phyloP scores from a whole-genome alignment of 2,888 invertebrate species.

The Perizoma flavofasciatum region DNA sequence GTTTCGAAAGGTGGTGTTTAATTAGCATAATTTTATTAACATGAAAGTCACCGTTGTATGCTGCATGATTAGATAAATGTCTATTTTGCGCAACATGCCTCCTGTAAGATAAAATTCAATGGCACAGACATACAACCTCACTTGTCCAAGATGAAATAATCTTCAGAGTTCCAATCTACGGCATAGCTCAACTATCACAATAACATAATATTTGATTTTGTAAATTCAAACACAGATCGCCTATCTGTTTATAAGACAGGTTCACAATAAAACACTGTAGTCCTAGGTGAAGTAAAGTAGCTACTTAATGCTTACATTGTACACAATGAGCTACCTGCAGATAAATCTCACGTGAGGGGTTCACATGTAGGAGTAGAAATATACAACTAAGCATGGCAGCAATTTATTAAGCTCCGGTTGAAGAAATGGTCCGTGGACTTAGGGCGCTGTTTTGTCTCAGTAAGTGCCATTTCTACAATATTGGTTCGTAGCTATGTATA shows the following conservation, averaged over 20 bases:
- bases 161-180: too few species aligned
- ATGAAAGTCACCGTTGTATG: slow-evolving; percentile 4
- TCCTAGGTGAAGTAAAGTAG: slow-evolving; percentile 19
- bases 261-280: slow-evolving; percentile 18
- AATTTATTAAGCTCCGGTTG: too few species aligned
- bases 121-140: too few species aligned
- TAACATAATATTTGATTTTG: too few species aligned
- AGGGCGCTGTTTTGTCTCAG: too few species aligned
- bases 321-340: slow-evolving; percentile 28
- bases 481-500: too few species aligned
- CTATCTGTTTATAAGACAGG: slow-evolving; percentile 6
- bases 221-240: too few species aligned
- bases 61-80: slow-evolving; percentile 5
- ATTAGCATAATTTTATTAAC: slow-evolving; percentile 30
- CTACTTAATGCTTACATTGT: slow-evolving; percentile 22
- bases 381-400: slow-evolving; percentile 2
- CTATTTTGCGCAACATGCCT: slow-evolving; percentile 1
- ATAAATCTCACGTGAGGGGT: slow-evolving; percentile 35
- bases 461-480: too few species aligned
- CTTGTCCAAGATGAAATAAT: too few species aligned
- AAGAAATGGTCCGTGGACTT: too few species aligned
- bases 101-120: neutral
- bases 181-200: too few species aligned
- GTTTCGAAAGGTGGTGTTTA: slow-evolving; percentile 27
- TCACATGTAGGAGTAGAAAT: slow-evolving; percentile 7